Conservation (phyloP, 2,888 invertebrate genomes). For the Diaphora mendica region DNA sequence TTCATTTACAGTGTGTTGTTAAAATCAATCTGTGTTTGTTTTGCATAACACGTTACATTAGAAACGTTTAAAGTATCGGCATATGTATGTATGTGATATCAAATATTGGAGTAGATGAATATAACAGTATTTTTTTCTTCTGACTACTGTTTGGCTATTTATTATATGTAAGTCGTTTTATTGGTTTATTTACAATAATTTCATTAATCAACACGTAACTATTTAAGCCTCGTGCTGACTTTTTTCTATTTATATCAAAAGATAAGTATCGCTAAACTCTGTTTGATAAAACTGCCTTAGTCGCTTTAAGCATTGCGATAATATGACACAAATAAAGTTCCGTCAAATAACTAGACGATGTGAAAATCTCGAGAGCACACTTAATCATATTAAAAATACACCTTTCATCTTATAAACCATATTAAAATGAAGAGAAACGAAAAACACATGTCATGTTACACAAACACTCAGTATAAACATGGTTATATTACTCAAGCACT, state of each 20-base stretch:
- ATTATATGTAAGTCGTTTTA: neutral
- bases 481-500: conserved; percentile 71
- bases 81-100: neutral
- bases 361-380: conserved; percentile 21
- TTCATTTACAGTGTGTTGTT: conserved; percentile 24
- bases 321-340: neutral
- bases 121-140: neutral
- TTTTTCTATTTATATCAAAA: neutral
- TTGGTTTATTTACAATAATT: neutral
- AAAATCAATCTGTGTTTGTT: conserved; percentile 16
- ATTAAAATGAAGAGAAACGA: conserved; percentile 66
- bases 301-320: neutral
- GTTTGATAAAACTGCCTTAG: neutral
- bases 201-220: neutral
- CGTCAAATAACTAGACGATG: neutral
- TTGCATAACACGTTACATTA: conserved; percentile 20
- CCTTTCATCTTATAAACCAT: conserved; percentile 54
- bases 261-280: neutral
- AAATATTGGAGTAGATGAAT: neutral
- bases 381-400: conserved; percentile 32
- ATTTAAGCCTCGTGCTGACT: neutral
- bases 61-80: conserved; percentile 1
- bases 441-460: conserved; percentile 58
- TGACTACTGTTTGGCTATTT: neutral
- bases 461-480: conserved; percentile 69